Evolutionary conservation across 2,888 invertebrate species (phyloP).

Genomic region (Ischnura elegans): DNA sequence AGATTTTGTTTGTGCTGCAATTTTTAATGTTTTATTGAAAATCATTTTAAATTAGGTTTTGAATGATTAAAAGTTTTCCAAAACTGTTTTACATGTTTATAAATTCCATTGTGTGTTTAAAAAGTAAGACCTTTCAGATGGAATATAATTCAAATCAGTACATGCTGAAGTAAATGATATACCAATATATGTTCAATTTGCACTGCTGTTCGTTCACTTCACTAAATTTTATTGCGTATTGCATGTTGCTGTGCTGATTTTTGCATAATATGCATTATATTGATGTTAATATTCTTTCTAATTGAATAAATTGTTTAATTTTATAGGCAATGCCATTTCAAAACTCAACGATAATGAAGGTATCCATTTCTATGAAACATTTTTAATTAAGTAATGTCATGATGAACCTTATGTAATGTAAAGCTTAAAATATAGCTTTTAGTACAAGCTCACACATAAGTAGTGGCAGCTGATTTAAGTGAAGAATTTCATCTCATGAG

Average conservation of each 20-base stretch:
- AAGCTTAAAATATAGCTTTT: conserved; percentile 16
- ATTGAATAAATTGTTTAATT: conserved; percentile 20
- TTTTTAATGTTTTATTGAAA: neutral
- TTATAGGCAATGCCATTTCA: conserved; percentile 38
- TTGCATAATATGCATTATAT: conserved; percentile 35
- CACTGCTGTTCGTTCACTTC: neutral
- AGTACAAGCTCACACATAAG: conserved; percentile 3
- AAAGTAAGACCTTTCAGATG: neutral
- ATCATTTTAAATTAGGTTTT: neutral
- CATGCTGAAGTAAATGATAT: neutral
- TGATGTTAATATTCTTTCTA: conserved; percentile 23
- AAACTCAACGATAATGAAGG: conserved; percentile 35
- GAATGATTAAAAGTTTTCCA: neutral
- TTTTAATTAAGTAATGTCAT: conserved; percentile 22
- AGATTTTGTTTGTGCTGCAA: neutral
- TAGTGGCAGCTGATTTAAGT: conserved; percentile 18
- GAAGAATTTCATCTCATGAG: conserved; percentile 8
- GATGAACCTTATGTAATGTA: conserved; percentile 19
- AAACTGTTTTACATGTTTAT: neutral
- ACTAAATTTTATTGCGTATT: neutral
- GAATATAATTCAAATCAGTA: neutral
- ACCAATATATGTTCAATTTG: neutral
- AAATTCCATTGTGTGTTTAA: neutral
- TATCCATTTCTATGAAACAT: conserved; percentile 31
- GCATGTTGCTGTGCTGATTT: conserved; percentile 33